Evolutionary conservation across 2,888 invertebrate species (phyloP), one percentile per base, ranked within the genome.

Genomic region (Troglohyphantes excavatus): DNA sequence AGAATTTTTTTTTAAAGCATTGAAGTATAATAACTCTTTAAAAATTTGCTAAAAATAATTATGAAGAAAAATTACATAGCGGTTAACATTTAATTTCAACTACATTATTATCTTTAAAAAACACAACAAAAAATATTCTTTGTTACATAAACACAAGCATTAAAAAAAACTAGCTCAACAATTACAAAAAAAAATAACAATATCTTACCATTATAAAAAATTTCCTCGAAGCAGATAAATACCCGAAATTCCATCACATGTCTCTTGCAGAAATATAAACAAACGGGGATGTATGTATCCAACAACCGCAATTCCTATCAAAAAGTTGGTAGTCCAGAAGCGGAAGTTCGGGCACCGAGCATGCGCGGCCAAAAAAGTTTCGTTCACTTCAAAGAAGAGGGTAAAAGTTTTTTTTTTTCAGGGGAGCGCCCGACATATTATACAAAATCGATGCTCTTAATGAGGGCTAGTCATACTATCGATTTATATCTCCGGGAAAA

Each of bases 351-450:
- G 39, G 0, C 3, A 75, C 1, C 1, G 82, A 21, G 88, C 88
- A 76, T 82, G 88, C 76, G 88, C 46, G 29, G 43, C 53, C 26
- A 39, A 70, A n/a, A 82, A 82, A 89, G 88, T 89, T 89, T 81
- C 87, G 81, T 63, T 81, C 87, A 88, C 87, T 88, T 89, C 82
- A 65, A 67, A 65, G 82, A 83, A 82, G 75, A 76, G 88, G 82
- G 82, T 67, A 89, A 89, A 89, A 83, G 75, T 89, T 89, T 89
- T 81, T 39, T 39, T n/a, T n/a, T n/a, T 33, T 33, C 33, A 33
- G 39, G 78, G 53, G 76, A 63, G 68, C 43, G 72, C 43, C 88
- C 82, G 70, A 82, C 73, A 67, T 46, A 29, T 19, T 29, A 61
- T 33, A 72, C 23, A 19, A 63, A 88, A 89, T 89, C 88, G 76